Base-by-base conservation (phyloP, 2,797 vertebrate genomes). In the Psittacula derbiana region DNA sequence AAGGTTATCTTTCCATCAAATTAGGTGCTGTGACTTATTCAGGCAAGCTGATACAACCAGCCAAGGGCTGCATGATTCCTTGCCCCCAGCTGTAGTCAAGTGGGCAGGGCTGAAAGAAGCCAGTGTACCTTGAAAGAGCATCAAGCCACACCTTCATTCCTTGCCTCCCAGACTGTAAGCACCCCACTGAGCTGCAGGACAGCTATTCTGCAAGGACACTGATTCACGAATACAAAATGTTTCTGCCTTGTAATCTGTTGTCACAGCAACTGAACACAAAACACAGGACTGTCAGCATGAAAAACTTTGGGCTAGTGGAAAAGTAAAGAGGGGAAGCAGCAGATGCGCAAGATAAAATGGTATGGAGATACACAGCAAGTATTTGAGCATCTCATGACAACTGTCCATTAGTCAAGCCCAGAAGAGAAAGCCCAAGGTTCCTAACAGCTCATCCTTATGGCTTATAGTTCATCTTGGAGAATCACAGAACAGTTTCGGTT, bases 261-360 rank as follows among this genome's bases (percentile, higher is more conserved):
- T 79, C 94, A 90, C 46, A 93, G 93, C 64, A 95, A 88, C 90
- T 24, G 58, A 57, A 46, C 52, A 83, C 66, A 84, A 83, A 80
- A 61, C 61, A n/a, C 40, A 11, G 0, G 6, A n/a, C 41, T 33
- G 49, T 74, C 87, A 73, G 40, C 70, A 31, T 12, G 65, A 94
- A 73, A 89, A 74, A 60, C 84, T 46, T n/a, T 41, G 31, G 31
- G 31, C 47, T 76, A 33, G 15, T n/a, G 31, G 64, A 55, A 67
- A 52, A 69, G 80, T 19, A 52, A 50, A 84, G 24, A 74, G 20
- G 23, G n/a, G 31, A 81, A 80, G 66, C 24, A 67, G 55, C n/a
- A 80, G 53, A 88, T 43, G 33, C 0, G 1, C 14, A 38, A 78
- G 16, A 76, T 30, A 67, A 86, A 52, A 19, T 1, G 4, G 25